These are phyloP conservation scores for Diarsia rubi DNA, from an alignment of 2,888 invertebrate genomes.

Conservation along the genomic window DNA sequence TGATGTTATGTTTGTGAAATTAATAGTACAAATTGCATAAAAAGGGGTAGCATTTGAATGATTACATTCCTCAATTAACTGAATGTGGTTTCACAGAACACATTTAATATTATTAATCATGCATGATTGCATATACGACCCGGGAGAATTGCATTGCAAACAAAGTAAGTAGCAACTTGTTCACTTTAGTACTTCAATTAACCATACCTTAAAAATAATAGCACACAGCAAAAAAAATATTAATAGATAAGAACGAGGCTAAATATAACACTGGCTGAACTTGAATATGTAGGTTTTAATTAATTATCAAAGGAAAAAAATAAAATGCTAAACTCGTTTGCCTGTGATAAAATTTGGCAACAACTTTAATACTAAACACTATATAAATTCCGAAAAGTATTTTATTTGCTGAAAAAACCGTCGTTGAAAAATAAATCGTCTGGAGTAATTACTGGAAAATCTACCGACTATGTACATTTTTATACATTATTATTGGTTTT, in stretches of 20 bases:
- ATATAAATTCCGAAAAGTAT: conserved; percentile 75
- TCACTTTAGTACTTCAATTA: neutral
- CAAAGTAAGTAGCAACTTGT: neutral
- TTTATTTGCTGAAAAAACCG: conserved; percentile 57
- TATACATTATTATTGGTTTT: conserved; percentile 54
- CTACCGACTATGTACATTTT: conserved; percentile 64
- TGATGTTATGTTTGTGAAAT: neutral
- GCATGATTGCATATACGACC: conserved; percentile 16
- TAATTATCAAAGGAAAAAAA: neutral
- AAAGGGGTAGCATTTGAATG: neutral
- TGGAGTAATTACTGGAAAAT: conserved; percentile 62
- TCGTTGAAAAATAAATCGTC: conserved; percentile 69
- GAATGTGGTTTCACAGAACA: conserved; percentile 2
- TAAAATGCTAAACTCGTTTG: conserved; percentile 57
- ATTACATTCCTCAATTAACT: conserved; percentile 7
- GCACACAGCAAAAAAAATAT: neutral
- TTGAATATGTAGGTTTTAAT: neutral
- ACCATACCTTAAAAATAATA: neutral
- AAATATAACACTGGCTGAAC: neutral
- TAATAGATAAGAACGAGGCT: neutral
- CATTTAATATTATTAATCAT: neutral
- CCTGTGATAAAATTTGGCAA: conserved; percentile 76
- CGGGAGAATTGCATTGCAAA: conserved; percentile 13
- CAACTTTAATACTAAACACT: conserved; percentile 71
- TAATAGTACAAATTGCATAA: neutral